These are phyloP conservation scores for Myripristis jacobus DNA, from an alignment of 2,797 vertebrate genomes.

Conservation along the genomic window DNA sequence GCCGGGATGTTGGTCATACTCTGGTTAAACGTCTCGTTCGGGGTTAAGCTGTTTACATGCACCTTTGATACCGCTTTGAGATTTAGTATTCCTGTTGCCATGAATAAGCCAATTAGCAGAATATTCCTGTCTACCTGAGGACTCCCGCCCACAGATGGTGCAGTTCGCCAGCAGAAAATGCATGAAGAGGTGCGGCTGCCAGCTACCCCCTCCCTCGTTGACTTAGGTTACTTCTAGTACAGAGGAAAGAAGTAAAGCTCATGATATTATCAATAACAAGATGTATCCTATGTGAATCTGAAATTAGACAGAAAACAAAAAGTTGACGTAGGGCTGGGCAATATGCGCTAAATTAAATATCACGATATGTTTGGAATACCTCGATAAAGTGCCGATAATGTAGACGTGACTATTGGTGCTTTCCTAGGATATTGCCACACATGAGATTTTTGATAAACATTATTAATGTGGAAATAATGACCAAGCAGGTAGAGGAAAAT, in stretches of 20 bases:
- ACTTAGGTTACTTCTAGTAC: constrained; percentile 12
- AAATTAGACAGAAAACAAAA: no score
- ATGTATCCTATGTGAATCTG: no score
- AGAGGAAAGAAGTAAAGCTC: constrained; percentile 18
- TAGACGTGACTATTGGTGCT: no score
- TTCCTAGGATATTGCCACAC: no score
- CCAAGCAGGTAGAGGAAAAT: no score
- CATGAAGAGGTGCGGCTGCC: constrained; percentile 19
- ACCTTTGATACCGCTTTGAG: constrained; percentile 11
- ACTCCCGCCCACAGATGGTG: constrained; percentile 12
- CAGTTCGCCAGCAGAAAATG: neutral
- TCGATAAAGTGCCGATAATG: no score
- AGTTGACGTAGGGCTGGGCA: no score
- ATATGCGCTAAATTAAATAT: no score
- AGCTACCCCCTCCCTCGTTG: constrained; percentile 1
- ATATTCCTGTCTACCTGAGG: constrained; percentile 18
- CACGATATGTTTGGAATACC: no score
- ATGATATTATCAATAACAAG: constrained; percentile 28
- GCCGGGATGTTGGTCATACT: constrained; percentile 43
- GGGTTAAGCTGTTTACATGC: constrained; percentile 13
- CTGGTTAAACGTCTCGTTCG: neutral
- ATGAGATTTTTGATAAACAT: no score
- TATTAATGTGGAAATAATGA: no score
- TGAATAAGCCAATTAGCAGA: constrained; percentile 13
- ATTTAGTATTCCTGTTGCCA: constrained; percentile 3